phyloP scores from a whole-genome alignment of 2,888 invertebrate genomes.

The Leptothorax acervorum region DNA sequence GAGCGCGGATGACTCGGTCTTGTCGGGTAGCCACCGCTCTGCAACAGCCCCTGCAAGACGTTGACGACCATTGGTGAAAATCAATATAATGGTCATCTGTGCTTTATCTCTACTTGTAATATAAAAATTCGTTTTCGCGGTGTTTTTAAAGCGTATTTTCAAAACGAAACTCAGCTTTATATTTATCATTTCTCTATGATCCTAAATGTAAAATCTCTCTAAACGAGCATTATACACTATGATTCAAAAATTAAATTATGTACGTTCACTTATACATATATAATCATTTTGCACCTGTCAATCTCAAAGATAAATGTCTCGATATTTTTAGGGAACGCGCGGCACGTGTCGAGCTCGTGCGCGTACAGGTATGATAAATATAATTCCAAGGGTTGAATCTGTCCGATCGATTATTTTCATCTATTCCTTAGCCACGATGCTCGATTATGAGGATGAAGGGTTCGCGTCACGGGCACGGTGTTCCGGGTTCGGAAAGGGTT shows the following conservation, averaged over 20 bases:
- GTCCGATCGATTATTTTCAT: slow-evolving; percentile 79
- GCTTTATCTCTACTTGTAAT: slow-evolving; percentile 12
- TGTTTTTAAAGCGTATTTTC: not conserved
- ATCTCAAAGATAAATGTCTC: slow-evolving; percentile 24
- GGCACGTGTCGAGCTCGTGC: slow-evolving; percentile 68
- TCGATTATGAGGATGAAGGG: slow-evolving; percentile 74
- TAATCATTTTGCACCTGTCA: slow-evolving; percentile 19
- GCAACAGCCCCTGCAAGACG: slow-evolving; percentile 84
- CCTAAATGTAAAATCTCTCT: not conserved
- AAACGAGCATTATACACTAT: not conserved
- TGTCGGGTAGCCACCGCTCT: slow-evolving; percentile 82
- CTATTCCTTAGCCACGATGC: slow-evolving; percentile 76
- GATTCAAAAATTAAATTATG: not conserved
- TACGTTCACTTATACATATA: not conserved
- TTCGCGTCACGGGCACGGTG: slow-evolving; percentile 67
- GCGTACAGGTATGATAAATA: slow-evolving; percentile 66
- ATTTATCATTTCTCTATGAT: not conserved
- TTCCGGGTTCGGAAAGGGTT: slow-evolving; percentile 73
- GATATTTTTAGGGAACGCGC: slow-evolving; percentile 17
- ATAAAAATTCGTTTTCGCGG: not conserved
- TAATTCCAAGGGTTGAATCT: slow-evolving; percentile 62
- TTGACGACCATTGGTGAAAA: slow-evolving; percentile 65
- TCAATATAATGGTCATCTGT: slow-evolving; percentile 29
- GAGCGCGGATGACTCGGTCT: slow-evolving; percentile 82
- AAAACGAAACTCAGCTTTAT: not conserved